A percentile compares a stretch with the other conserved stretches of the same genome.
Conservation (phyloP, 2,888 invertebrate species). For the Coremacera marginata region DNA sequence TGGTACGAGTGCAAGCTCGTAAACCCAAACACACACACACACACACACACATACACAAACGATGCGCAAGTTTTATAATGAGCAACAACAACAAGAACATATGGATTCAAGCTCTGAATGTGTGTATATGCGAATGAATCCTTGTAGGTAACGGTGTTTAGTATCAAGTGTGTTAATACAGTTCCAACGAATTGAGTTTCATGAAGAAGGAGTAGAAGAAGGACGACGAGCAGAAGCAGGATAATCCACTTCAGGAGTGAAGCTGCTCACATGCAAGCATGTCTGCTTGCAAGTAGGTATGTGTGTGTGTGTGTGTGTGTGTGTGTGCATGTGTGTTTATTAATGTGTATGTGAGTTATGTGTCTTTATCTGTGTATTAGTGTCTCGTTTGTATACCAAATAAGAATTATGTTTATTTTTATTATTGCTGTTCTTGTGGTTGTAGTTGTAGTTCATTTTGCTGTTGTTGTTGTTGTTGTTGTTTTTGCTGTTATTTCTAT, state of each 20-base stretch:
- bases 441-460: too few relatives aligned
- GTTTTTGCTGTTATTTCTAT: background rate
- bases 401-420: constrained; percentile 23
- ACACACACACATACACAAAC: background rate
- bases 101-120: background rate
- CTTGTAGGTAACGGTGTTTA: background rate
- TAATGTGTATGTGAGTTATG: background rate
- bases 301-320: background rate
- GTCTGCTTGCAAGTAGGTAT: background rate
- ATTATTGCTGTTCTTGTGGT: background rate
- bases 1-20: background rate
- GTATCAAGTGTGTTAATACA: background rate
- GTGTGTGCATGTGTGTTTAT: background rate
- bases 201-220: background rate
- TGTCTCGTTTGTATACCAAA: background rate
- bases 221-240: background rate
- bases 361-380: background rate
- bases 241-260: constrained; percentile 9
- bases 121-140: background rate
- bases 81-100: background rate
- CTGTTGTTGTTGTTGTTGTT: background rate
- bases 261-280: background rate
- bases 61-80: background rate
- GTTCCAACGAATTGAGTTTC: background rate
- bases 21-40: background rate